Conservation (phyloP, 2,113 vertebrate species). For the Hydrochoerus hydrochaeris region DNA sequence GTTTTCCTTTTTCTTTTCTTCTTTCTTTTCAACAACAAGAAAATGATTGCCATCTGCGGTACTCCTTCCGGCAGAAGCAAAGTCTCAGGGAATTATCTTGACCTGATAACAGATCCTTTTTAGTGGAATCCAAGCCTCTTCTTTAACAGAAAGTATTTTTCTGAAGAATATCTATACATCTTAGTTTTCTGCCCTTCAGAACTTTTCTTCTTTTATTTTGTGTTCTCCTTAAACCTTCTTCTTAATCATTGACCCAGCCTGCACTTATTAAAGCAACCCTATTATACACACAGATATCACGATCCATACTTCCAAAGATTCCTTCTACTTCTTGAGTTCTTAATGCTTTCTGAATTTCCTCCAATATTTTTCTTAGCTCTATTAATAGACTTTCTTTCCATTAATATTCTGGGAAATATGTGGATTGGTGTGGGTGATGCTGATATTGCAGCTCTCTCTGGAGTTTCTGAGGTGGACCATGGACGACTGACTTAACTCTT, state of each 20-base stretch:
- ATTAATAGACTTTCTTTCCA: background rate
- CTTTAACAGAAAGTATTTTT: background rate
- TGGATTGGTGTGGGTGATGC: background rate
- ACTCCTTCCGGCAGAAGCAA: background rate
- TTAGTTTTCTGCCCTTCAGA: background rate
- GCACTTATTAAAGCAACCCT: background rate
- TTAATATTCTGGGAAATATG: background rate
- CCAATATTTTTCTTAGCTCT: background rate
- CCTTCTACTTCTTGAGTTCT: background rate
- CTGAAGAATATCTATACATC: background rate
- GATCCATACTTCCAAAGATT: background rate
- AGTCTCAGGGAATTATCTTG: background rate
- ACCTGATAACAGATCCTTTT: background rate
- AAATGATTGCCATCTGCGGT: background rate
- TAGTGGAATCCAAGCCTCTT: background rate
- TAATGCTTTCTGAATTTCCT: rapidly evolving
- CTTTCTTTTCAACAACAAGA: background rate
- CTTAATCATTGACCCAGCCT: background rate
- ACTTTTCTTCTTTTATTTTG: background rate
- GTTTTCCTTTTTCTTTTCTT: background rate
- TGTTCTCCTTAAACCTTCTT: background rate
- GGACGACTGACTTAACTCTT: background rate
- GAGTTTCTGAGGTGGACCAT: rapidly evolving
- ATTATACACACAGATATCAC: background rate
- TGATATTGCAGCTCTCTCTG: background rate